Evolutionary conservation across 2,888 invertebrate genomes (phyloP), one percentile per base, ranked within the genome.

Genomic region (Escarpia spicata): DNA sequence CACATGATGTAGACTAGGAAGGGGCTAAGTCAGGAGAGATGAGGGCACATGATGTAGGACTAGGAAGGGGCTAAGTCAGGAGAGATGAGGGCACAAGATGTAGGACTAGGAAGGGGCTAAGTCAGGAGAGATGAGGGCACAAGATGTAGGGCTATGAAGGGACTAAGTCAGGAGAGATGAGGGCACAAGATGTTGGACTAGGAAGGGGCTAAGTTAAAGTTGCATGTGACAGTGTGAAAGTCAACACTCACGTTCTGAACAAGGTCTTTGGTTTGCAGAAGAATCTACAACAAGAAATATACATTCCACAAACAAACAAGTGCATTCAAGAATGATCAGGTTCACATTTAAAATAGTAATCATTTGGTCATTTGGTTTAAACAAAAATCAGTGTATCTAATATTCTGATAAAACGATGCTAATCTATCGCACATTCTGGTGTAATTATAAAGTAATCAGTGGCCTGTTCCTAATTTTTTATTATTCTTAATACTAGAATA

Each of bases 251-350:
- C 95, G 91, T 98, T 98, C 96, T 99, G 98, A 0, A 99, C 99
- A 90, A 99, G 97, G 95, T 98, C 98, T 97, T 98, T 98, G 1
- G 99, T 99, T 95, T 98, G 98, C 96, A 98, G 97, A 45, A 99
- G 97, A 95, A 97, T 97, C 96, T 97, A 95, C 37, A 93, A 90
- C 92, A 92, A 2, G n/a, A 90, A 75, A 92, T 31, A 26, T 58
- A 52, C 15, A 92, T 58, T 92, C 1, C 26, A 12, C 15, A 37
- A 43, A 60, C 43, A 44, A 43, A 44, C 43, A 91, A 52, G 31
- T 45, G 58, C 9, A 60, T 26, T 37, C 75, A 75, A 75, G 19
- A 75, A 75, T 75, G 6, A 75, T 75, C 26, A 75, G 75, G 26
- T 75, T 75, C 75, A 26, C 75, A 26, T 75, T 26, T 26, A 75